These are phyloP conservation scores for Achatina immaculata DNA, from an alignment of 1,140 invertebrate species.

Conservation along the genomic window DNA sequence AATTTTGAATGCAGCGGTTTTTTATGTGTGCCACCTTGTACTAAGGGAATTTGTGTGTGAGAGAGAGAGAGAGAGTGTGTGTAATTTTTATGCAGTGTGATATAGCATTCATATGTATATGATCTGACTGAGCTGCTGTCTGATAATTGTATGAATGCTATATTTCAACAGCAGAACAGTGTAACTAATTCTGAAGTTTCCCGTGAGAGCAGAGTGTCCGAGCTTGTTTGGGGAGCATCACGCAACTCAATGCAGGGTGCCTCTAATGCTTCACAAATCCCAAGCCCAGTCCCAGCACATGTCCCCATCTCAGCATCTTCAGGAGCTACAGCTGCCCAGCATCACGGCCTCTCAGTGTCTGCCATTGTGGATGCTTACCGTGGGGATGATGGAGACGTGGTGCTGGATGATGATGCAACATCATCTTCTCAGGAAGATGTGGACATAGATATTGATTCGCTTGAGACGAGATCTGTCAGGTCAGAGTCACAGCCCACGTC, in stretches of 20 bases:
- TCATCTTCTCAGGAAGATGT: conserved; percentile 29
- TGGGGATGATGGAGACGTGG: conserved; percentile 18
- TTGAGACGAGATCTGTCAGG: not conserved
- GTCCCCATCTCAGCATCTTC: not conserved
- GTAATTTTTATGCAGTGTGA: no score
- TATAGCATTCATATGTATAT: no score
- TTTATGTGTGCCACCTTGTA: no score
- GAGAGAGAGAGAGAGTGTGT: no score
- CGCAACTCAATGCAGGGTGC: not conserved
- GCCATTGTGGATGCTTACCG: not conserved
- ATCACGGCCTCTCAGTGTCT: not conserved
- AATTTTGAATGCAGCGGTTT: no score
- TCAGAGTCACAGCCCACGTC: not conserved
- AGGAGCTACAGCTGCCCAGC: not conserved
- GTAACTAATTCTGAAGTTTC: conserved; percentile 19
- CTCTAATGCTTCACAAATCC: conserved; percentile 1
- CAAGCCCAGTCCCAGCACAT: conserved; percentile 29
- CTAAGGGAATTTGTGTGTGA: no score
- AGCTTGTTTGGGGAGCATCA: conserved; percentile 21
- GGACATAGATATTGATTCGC: conserved; percentile 6
- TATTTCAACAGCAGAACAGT: conserved; percentile 17
- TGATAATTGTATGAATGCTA: no score
- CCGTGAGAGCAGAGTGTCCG: conserved; percentile 22
- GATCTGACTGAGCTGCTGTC: no score
- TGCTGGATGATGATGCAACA: conserved; percentile 17